Evolutionary conservation across 2,888 invertebrate genomes (phyloP).

Genomic region (Parnassius apollo): DNA sequence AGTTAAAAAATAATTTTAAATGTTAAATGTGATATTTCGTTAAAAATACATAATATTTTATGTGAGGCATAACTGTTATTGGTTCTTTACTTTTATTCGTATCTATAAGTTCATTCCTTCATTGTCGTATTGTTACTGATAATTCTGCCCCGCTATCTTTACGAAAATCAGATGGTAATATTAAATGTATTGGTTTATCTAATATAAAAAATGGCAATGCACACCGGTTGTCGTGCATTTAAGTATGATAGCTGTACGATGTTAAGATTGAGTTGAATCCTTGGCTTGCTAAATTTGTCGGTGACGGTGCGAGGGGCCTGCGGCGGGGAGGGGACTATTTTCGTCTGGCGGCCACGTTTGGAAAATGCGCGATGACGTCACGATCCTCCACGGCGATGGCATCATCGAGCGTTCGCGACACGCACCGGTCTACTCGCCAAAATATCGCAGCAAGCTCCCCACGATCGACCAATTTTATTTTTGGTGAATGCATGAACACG

Average conservation of each 20-base stretch:
- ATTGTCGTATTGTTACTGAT: not conserved
- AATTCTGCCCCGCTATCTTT: too few species aligned
- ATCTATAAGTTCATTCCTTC: not conserved
- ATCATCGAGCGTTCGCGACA: constrained; percentile 75
- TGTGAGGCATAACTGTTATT: too few species aligned
- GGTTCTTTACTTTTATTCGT: too few species aligned
- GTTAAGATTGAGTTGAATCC: constrained; percentile 41
- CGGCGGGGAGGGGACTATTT: constrained; percentile 76
- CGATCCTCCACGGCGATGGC: constrained; percentile 76
- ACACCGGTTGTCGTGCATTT: constrained; percentile 13
- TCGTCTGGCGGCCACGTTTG: constrained; percentile 81
- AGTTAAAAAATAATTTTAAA: too few species aligned
- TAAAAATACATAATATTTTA: too few species aligned
- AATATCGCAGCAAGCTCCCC: constrained; percentile 69
- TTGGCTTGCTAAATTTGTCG: constrained; percentile 72
- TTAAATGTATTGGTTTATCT: not conserved
- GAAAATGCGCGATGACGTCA: constrained; percentile 80
- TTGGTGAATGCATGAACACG: constrained; percentile 65
- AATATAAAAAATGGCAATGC: constrained; percentile 10
- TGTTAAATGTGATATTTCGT: too few species aligned
- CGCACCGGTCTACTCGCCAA: constrained; percentile 74
- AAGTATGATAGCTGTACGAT: constrained; percentile 7
- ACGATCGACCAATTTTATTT: constrained; percentile 67
- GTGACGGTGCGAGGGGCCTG: constrained; percentile 70
- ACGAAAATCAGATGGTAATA: too few species aligned